phyloP scores from a whole-genome alignment of 1,140 invertebrate genomes.

The Grapholita molesta region DNA sequence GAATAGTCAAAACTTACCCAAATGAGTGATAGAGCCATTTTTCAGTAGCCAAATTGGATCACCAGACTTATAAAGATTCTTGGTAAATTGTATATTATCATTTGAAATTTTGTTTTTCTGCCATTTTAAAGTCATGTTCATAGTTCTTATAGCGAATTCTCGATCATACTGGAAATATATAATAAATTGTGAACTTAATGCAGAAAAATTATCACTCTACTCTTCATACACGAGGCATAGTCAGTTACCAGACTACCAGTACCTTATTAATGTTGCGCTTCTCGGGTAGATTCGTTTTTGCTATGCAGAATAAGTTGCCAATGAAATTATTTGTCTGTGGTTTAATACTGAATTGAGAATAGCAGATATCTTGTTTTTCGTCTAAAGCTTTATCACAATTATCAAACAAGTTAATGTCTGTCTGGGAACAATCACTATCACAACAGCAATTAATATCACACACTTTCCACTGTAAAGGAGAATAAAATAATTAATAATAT shows the following conservation, averaged over 20 bases:
- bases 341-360: constrained; percentile 57
- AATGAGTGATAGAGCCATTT: constrained; percentile 38
- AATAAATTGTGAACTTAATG: constrained; percentile 3
- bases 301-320: constrained; percentile 80
- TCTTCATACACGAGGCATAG: too few relatives aligned
- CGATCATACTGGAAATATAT: constrained; percentile 41
- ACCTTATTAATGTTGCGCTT: constrained; percentile 41
- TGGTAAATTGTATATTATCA: constrained; percentile 30
- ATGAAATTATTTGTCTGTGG: constrained; percentile 70
- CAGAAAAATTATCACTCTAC: too few relatives aligned
- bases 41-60: constrained; percentile 52
- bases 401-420: constrained; percentile 79
- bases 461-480: constrained; percentile 69
- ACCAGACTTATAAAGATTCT: constrained; percentile 36
- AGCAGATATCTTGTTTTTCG: constrained; percentile 41
- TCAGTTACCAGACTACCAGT: constrained; percentile 19
- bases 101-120: constrained; percentile 21
- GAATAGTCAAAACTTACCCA: constrained; percentile 36
- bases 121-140: constrained; percentile 45
- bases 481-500: neutral
- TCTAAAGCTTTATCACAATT: constrained; percentile 63
- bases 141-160: constrained; percentile 15
- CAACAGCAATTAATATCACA: constrained; percentile 90
- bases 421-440: constrained; percentile 81
- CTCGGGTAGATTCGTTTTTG: constrained; percentile 78